A percentile compares a stretch with the other conserved stretches of the same genome.
Evolutionary conservation across 2,113 vertebrate genomes (phyloP).

Genomic region (Thunnus thynnus): DNA sequence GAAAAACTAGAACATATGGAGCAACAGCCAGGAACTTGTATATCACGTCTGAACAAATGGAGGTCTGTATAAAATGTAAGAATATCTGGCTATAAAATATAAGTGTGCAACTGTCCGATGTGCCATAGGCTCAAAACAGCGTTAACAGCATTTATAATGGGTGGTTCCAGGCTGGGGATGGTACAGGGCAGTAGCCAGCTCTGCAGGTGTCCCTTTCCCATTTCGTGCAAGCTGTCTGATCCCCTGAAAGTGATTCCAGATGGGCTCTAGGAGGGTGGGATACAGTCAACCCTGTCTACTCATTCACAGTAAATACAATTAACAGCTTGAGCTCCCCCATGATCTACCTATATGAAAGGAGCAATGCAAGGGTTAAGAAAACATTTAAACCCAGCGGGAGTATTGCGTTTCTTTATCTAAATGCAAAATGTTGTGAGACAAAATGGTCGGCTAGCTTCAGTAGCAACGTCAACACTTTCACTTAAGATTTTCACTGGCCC

Average conservation of each 20-base stretch:
- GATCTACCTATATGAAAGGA: slow-evolving; percentile 75
- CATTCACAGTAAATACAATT: slow-evolving; percentile 82
- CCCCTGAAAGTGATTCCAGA: slow-evolving; percentile 84
- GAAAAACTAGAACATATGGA: slow-evolving; percentile 35
- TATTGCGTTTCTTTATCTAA: slow-evolving; percentile 76
- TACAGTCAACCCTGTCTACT: slow-evolving; percentile 62
- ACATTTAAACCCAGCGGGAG: slow-evolving; percentile 65
- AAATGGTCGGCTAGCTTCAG: slow-evolving; percentile 61
- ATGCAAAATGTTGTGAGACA: slow-evolving; percentile 75
- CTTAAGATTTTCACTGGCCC: slow-evolving; percentile 51
- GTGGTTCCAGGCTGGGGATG: slow-evolving; percentile 63
- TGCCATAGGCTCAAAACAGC: slow-evolving; percentile 39
- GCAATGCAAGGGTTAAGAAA: slow-evolving; percentile 76
- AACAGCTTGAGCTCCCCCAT: slow-evolving; percentile 73
- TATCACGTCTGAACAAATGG: slow-evolving; percentile 47
- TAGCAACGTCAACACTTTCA: slow-evolving; percentile 68
- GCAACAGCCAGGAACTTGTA: slow-evolving; percentile 20
- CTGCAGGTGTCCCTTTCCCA: slow-evolving; percentile 79
- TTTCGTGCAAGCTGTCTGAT: slow-evolving; percentile 80
- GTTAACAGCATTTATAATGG: slow-evolving; percentile 62
- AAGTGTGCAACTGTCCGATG: slow-evolving; percentile 43
- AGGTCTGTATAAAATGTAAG: slow-evolving; percentile 45
- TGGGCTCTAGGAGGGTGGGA: slow-evolving; percentile 77
- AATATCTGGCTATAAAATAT: slow-evolving; percentile 63
- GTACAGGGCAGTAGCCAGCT: slow-evolving; percentile 69